Evolutionary conservation across 2,888 invertebrate species (phyloP), one percentile per base, ranked within the genome.

Genomic region (Phasia obesa): DNA sequence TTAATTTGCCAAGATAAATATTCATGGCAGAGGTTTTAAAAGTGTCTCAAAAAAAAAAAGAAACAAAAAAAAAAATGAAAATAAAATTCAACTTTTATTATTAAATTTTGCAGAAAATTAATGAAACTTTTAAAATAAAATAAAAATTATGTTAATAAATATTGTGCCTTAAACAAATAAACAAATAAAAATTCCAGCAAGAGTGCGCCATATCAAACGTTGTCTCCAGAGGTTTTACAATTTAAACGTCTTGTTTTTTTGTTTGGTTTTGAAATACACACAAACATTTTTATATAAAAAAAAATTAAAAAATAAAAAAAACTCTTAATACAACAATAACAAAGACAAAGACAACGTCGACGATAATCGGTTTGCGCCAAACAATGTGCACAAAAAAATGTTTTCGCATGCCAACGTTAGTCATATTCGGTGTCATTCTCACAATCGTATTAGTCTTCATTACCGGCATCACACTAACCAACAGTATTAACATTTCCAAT

Each of bases 371-470:
- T 47, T 74, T 67, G 77, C 70, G 44, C 55, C 78, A 85, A 87
- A 87, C 87, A 88, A 91, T 91, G 91, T 91, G 91, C 88, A 90
- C 85, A 86, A 86, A 87, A 84, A 91, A 91, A 89, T 91, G 88
- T 85, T 90, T 89, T 85, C 91, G 90, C 87, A 90, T 91, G 90
- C 91, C 90, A 86, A 90, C 90, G 77, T 85, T 91, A 86, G 88
- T 90, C 86, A 89, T 92, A 84, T 90, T 92, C 84, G 91, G 92
- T 84, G 88, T 92, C 79, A 88, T 92, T 86, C 89, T 92, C 65
- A 91, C 92, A 71, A 91, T 93, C 65, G 89, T 93, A 17, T 91
- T 93, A 83, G 92, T 93, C 89, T 92, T 92, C 67, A 92, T 92
- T 86, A 92, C 92, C 76, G 93, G 93, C 85, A 91, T 93, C 57